These are phyloP conservation scores for Caenorhabditis sp. DNA, from an alignment of 2,888 invertebrate species.

Conservation along the genomic window DNA sequence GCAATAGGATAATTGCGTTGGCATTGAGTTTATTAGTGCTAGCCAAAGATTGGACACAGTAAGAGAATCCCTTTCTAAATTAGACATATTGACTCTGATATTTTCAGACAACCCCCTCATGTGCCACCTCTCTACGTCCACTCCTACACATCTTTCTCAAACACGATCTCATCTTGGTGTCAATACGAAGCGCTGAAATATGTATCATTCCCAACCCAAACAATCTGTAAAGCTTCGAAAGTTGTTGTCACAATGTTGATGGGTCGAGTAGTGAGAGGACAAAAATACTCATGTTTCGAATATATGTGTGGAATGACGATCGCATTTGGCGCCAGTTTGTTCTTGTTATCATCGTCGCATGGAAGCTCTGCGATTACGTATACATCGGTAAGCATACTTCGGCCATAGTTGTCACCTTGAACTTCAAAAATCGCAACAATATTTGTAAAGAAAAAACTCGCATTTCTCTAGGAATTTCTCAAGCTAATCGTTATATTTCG, in stretches of 20 bases:
- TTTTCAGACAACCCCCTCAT: slow-evolving; percentile 77
- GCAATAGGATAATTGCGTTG: slow-evolving; percentile 89
- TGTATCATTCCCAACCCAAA: slow-evolving; percentile 91
- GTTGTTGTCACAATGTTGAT: slow-evolving; percentile 97
- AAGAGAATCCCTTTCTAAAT: background rate
- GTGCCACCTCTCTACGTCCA: slow-evolving; percentile 91
- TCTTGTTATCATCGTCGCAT: slow-evolving; percentile 77
- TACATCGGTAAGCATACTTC: slow-evolving; percentile 24
- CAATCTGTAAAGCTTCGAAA: slow-evolving; percentile 91
- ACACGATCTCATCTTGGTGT: slow-evolving; percentile 98
- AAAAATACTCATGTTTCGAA: slow-evolving; percentile 78
- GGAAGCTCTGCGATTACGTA: slow-evolving; percentile 15
- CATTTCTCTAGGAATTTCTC: no score
- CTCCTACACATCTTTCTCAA: slow-evolving; percentile 92
- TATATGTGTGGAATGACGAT: slow-evolving; percentile 88
- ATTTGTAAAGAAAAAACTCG: no score
- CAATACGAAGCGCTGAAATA: slow-evolving; percentile 99
- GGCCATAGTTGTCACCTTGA: background rate
- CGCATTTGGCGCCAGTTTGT: slow-evolving; percentile 90
- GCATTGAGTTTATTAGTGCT: slow-evolving; percentile 78
- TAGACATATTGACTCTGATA: background rate
- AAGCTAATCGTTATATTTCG: no score
- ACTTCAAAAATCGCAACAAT: no score
- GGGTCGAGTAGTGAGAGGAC: slow-evolving; percentile 87
- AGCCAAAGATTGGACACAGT: slow-evolving; percentile 51